Base-by-base conservation (phyloP, 2,797 vertebrate genomes). In the Silurus aristotelis region DNA sequence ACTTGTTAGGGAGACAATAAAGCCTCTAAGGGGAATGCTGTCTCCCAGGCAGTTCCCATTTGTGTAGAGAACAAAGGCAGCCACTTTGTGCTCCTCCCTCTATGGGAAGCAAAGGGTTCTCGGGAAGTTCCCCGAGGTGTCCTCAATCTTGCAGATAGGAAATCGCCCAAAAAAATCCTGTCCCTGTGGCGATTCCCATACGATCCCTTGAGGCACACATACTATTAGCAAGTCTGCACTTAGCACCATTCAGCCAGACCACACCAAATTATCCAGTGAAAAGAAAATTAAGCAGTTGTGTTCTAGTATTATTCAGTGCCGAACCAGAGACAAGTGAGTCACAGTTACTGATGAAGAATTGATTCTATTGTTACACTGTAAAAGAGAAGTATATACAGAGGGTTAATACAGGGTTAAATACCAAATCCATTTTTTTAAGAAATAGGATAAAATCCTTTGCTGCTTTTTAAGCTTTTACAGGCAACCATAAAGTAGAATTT, bases 121-220 rank as follows among this genome's bases (percentile, higher is more conserved):
- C 88, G 91, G 87, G 76, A 84, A 91, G 91, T 93, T 91, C 94
- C 94, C 94, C 90, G 91, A 92, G 92, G 94, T 81, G 92, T 92
- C 91, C 91, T 95, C 92, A 94, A 93, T 95, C 92, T 80, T 90
- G 86, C 90, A 93, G 94, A 94, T 93, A 94, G 93, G 94, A 95
- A 95, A 93, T 93, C 89, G 88, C 92, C 92, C 90, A 85, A 87
- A 90, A 76, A 91, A 88, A 90, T 92, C 89, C 87, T 89, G 89
- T 95, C 92, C 94, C 94, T 89, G 93, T 91, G 83, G 94, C 72
- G 93, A 93, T 95, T 95, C 95, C 93, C 94, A 95, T 92, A 93
- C 92, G 92, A 94, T 95, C 95, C 93, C 93, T 94, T 92, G 94
- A 94, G 93, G 94, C 93, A 92, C 89, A 87, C 79, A 91, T 88